Evolutionary conservation across 2,888 invertebrate species (phyloP).

Genomic region (Julus scandinavius): DNA sequence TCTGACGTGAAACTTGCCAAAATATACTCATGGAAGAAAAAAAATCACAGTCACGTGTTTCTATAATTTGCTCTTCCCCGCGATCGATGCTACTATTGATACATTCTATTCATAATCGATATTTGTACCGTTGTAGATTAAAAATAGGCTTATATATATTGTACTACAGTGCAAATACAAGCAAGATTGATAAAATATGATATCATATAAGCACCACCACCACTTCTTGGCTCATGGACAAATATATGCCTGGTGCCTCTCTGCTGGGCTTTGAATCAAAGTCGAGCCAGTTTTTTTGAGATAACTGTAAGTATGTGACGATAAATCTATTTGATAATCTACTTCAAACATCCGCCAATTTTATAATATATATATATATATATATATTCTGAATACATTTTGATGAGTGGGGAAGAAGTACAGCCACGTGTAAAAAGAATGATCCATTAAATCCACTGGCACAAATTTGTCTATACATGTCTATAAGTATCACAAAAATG

Average conservation of each 20-base stretch:
- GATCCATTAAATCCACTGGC: background rate
- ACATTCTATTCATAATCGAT: slow-evolving; percentile 3
- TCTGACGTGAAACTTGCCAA: background rate
- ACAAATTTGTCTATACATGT: background rate
- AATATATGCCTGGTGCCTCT: slow-evolving; percentile 43
- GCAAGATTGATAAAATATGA: slow-evolving; percentile 7
- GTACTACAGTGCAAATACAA: slow-evolving; percentile 8
- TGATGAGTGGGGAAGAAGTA: background rate
- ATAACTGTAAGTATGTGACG: slow-evolving; percentile 21
- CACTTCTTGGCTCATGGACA: slow-evolving; percentile 16
- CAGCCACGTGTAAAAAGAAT: slow-evolving; percentile 37
- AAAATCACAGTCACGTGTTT: background rate
- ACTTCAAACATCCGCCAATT: slow-evolving; percentile 12
- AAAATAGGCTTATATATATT: background rate
- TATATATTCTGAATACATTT: background rate
- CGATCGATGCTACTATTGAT: background rate
- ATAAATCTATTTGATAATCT: slow-evolving; percentile 40
- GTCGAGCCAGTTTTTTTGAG: slow-evolving; percentile 15
- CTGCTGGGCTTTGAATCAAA: slow-evolving; percentile 11
- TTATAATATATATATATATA: slow-evolving; percentile 24
- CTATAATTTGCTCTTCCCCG: background rate
- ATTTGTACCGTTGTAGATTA: background rate
- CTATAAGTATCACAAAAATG: background rate
- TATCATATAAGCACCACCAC: background rate
- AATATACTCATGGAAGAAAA: background rate